These are phyloP conservation scores for Turdus rufiventris DNA, from an alignment of 2,113 vertebrate genomes.

Conservation along the genomic window DNA sequence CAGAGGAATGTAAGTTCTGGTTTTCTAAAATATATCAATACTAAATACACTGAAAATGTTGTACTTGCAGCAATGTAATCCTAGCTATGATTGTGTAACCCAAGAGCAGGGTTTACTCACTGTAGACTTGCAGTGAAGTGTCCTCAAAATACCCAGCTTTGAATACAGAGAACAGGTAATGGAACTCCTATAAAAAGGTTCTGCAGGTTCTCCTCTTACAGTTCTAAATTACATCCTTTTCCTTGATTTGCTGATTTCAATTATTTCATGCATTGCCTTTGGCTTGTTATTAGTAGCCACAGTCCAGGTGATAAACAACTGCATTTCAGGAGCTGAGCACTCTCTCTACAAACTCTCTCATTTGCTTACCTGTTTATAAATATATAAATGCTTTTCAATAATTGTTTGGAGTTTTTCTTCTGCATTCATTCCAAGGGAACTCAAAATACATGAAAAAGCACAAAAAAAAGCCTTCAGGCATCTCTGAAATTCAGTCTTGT, in stretches of 20 bases:
- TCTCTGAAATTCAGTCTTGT: not conserved
- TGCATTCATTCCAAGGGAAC: not conserved
- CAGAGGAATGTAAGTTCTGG: not conserved
- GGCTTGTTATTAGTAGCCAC: not conserved
- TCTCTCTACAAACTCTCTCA: not conserved
- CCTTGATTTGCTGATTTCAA: not conserved
- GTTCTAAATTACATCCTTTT: not conserved
- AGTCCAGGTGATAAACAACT: not conserved
- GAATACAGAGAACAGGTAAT: not conserved
- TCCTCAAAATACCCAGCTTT: not conserved
- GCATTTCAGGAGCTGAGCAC: not conserved
- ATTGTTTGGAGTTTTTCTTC: not conserved
- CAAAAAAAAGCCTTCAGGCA: not conserved
- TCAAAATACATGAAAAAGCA: not conserved
- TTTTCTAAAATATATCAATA: not conserved
- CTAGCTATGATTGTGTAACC: not conserved
- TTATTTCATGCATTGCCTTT: fast-evolving
- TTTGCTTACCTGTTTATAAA: fast-evolving
- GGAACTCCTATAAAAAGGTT: not conserved
- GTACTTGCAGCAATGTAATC: not conserved
- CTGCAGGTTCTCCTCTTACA: not conserved
- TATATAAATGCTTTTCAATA: not conserved
- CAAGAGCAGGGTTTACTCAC: not conserved
- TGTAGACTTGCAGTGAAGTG: not conserved
- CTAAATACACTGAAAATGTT: not conserved